A percentile compares a stretch with the other conserved stretches of the same genome.
These are phyloP conservation scores for Noctuana brunneofusca DNA, from an alignment of 2,888 invertebrate species.

Conservation along the genomic window DNA sequence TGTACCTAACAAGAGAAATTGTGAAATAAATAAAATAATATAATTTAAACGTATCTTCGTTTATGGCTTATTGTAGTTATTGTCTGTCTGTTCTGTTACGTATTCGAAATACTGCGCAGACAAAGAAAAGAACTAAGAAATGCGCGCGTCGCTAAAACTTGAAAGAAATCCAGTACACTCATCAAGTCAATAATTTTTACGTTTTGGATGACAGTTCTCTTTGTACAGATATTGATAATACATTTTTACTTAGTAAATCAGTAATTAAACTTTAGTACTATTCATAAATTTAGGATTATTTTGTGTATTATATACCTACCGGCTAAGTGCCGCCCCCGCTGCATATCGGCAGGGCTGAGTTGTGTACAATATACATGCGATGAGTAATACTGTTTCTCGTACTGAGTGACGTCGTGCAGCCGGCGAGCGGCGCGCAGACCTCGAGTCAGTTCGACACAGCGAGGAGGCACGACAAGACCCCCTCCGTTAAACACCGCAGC, in stretches of 20 bases:
- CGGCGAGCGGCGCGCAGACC: conserved; percentile 51
- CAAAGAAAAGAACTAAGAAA: not conserved
- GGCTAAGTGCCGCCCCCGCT: conserved; percentile 49
- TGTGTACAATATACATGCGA: conserved; percentile 46
- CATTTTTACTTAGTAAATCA: not conserved
- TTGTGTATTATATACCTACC: conserved; percentile 39
- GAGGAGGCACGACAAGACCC: conserved; percentile 69
- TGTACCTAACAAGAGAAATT: no score
- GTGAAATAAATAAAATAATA: no score
- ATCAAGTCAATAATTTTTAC: not conserved
- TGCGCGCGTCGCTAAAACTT: conserved; percentile 14
- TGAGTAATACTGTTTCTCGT: conserved; percentile 78
- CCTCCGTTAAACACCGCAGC: conserved; percentile 51
- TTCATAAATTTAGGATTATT: not conserved
- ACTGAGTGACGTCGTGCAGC: conserved; percentile 75
- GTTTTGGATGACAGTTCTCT: conserved; percentile 4
- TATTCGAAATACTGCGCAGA: not conserved
- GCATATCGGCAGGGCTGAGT: conserved; percentile 48
- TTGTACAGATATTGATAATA: conserved; percentile 9
- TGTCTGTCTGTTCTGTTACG: no score
- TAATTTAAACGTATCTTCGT: no score
- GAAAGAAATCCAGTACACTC: not conserved
- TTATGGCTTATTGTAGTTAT: no score
- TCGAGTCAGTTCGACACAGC: conserved; percentile 64
- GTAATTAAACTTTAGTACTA: not conserved